These are phyloP conservation scores for Drosophila incognita DNA, from an alignment of 2,888 invertebrate genomes.

Conservation along the genomic window DNA sequence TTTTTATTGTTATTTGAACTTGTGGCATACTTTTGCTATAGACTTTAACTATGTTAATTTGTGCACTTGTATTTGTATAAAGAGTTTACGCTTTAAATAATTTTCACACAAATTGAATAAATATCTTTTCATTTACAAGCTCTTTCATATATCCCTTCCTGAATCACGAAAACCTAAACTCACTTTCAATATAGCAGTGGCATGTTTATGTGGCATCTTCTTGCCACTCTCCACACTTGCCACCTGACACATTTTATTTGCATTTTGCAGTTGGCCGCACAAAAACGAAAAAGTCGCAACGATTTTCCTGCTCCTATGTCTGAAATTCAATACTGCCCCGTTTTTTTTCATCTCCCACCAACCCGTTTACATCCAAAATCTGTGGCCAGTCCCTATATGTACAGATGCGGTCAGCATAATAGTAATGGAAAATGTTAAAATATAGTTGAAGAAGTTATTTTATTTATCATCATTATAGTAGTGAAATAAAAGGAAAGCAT, in stretches of 20 bases:
- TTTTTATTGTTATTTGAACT: neutral
- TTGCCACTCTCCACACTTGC: neutral
- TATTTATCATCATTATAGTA: too few relatives aligned
- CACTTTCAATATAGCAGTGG: neutral
- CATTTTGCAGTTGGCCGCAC: conserved; percentile 16
- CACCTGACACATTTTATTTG: conserved; percentile 26
- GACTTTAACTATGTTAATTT: neutral
- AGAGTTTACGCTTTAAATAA: neutral
- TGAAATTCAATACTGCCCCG: neutral
- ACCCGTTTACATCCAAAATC: conserved; percentile 50
- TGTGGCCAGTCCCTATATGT: conserved; percentile 51
- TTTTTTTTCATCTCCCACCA: neutral
- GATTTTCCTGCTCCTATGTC: neutral
- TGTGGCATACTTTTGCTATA: neutral
- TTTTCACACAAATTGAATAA: neutral
- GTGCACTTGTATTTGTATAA: neutral
- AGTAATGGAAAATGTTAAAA: neutral
- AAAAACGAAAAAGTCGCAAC: neutral
- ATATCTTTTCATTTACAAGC: neutral
- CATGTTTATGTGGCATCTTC: conserved; percentile 5
- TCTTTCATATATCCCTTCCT: neutral
- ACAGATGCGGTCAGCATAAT: neutral
- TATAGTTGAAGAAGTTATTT: too few relatives aligned
- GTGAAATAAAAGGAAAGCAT: too few relatives aligned
- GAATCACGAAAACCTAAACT: neutral